Conservation (phyloP, 2,797 vertebrate species). For the Hydrocynus forskahlii region DNA sequence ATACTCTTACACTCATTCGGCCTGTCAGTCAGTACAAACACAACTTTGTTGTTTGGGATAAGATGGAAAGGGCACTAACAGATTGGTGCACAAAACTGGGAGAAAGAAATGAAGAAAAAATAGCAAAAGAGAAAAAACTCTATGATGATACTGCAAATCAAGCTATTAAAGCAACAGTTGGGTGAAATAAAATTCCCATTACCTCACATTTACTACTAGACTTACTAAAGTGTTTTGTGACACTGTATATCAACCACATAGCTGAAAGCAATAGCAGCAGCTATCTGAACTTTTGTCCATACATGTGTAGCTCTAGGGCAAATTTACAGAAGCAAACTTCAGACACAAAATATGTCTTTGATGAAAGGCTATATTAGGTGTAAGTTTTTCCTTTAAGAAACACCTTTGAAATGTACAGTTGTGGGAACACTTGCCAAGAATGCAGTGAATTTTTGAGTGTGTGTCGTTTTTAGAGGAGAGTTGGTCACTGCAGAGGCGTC, state of each 20-base stretch:
- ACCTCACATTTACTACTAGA: no score
- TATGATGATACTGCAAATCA: not conserved
- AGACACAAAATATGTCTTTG: not conserved
- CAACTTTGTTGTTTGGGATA: conserved; percentile 46
- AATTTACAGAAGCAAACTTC: not conserved
- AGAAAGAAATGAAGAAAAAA: conserved; percentile 51
- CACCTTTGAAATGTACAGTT: not conserved
- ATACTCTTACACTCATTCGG: conserved; percentile 51
- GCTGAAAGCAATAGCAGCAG: not conserved
- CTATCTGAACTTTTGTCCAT: not conserved
- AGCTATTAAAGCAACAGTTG: not conserved
- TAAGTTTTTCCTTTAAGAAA: not conserved
- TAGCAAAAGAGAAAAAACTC: not conserved
- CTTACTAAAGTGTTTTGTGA: not conserved
- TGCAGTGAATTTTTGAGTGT: conserved; percentile 20
- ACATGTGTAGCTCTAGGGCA: not conserved
- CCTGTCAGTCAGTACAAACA: conserved; percentile 61
- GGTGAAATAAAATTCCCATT: no score
- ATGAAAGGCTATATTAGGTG: not conserved
- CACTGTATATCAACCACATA: not conserved
- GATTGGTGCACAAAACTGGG: conserved; percentile 60
- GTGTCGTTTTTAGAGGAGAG: conserved; percentile 37
- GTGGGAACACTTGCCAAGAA: conserved; percentile 11
- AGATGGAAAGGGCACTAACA: conserved; percentile 45
- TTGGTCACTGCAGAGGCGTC: conserved; percentile 62